Evolutionary conservation across 1,140 invertebrate genomes (phyloP).

Genomic region (Pinna nobilis): DNA sequence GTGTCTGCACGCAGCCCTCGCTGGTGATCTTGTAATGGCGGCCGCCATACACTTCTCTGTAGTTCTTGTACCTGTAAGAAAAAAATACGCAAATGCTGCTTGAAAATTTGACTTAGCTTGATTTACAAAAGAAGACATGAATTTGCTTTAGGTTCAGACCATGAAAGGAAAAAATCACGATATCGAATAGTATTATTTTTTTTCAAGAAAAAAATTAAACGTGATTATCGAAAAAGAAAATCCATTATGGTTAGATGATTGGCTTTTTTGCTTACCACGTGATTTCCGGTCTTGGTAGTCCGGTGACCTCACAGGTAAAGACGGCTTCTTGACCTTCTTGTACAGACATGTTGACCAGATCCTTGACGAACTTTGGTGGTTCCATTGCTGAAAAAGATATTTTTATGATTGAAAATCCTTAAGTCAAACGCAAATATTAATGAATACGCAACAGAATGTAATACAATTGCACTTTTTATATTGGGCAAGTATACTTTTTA

Average conservation of each 20-base stretch:
- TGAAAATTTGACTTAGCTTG: background rate
- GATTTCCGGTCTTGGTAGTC: conserved; percentile 68
- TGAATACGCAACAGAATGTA: too few species aligned
- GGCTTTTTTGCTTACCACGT: conserved; percentile 66
- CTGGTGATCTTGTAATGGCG: conserved; percentile 91
- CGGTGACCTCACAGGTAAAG: conserved; percentile 69
- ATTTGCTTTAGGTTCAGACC: too few species aligned
- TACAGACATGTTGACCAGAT: conserved; percentile 55
- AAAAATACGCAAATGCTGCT: background rate
- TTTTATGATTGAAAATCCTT: too few species aligned
- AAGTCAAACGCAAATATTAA: too few species aligned
- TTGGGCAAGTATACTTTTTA: too few species aligned
- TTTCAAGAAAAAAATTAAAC: too few species aligned
- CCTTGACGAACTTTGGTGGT: conserved; percentile 62
- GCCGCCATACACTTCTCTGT: conserved; percentile 92
- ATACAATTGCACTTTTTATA: too few species aligned
- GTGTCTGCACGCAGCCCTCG: conserved; percentile 87
- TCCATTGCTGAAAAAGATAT: conserved; percentile 53
- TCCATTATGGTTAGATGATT: background rate
- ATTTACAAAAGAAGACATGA: too few species aligned
- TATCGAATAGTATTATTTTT: background rate
- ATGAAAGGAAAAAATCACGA: background rate
- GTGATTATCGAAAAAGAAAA: too few species aligned
- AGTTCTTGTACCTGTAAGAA: conserved; percentile 83
- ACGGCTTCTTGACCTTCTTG: conserved; percentile 64